These are phyloP conservation scores for Cyphomyrus plagiostoma DNA, from an alignment of 2,113 vertebrate genomes.

Conservation along the genomic window DNA sequence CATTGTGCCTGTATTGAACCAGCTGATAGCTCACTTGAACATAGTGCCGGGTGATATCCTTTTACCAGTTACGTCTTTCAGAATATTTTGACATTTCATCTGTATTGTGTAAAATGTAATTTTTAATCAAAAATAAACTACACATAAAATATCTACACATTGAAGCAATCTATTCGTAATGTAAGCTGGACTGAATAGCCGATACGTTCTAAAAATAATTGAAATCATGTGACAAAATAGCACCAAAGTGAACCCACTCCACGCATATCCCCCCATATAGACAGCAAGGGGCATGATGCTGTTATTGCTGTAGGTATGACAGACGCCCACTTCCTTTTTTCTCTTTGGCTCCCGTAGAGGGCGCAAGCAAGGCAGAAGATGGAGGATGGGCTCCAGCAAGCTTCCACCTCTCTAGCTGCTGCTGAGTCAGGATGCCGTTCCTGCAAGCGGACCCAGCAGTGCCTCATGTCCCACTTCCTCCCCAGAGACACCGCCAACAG, in stretches of 20 bases:
- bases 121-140: background rate
- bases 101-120: background rate
- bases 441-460: background rate
- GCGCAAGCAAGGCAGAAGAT: conserved; percentile 9
- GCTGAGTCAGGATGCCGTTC: conserved; percentile 15
- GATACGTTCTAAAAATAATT: background rate
- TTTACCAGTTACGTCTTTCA: background rate
- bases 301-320: background rate
- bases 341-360: conserved; percentile 12
- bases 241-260: background rate
- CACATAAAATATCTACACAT: background rate
- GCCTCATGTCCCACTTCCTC: background rate
- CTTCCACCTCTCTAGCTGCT: background rate
- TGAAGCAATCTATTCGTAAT: background rate
- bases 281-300: background rate
- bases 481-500: background rate
- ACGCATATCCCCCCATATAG: background rate
- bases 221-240: background rate
- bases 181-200: background rate
- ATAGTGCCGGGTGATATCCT: background rate
- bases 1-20: background rate
- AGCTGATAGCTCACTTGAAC: background rate
- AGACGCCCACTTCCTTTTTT: background rate
- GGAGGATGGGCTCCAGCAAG: background rate
- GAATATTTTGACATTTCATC: background rate